Percentiles rank a stretch among this genome's conserved stretches.
phyloP scores from a whole-genome alignment of 1,140 invertebrate genomes.

The Ditylenchus dipsaci region DNA sequence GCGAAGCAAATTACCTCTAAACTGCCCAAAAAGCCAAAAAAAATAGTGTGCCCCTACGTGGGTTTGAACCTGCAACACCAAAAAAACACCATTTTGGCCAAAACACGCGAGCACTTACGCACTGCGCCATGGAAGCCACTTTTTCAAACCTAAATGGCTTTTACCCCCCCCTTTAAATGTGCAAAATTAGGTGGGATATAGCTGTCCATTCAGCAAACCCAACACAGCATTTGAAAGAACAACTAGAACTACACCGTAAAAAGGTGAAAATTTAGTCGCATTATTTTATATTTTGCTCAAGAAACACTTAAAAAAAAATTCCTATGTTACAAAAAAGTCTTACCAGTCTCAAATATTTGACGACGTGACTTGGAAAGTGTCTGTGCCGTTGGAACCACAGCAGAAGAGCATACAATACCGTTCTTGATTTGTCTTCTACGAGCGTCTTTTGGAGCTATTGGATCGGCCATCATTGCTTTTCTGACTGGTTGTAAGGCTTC shows the following conservation, averaged over 20 bases:
- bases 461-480: slow-evolving; percentile 11
- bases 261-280: not conserved
- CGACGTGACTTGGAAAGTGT: not conserved
- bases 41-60: too few species aligned
- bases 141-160: too few species aligned
- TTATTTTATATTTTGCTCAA: not conserved
- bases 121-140: too few species aligned
- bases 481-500: not conserved
- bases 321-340: not conserved
- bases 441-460: slow-evolving; percentile 13
- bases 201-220: too few species aligned
- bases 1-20: too few species aligned
- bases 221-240: too few species aligned
- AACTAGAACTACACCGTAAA: not conserved
- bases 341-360: slow-evolving; percentile 8
- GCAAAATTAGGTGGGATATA: too few species aligned
- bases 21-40: too few species aligned
- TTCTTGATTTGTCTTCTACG: slow-evolving; percentile 22
- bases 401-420: slow-evolving; percentile 25
- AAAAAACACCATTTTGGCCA: too few species aligned
- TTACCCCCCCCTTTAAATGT: too few species aligned
- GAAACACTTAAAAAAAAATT: not conserved
- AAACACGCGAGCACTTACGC: too few species aligned
- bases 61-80: too few species aligned
- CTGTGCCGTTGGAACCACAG: not conserved